These are phyloP conservation scores for Macquaria ambigua DNA, from an alignment of 2,113 vertebrate species.

Conservation along the genomic window DNA sequence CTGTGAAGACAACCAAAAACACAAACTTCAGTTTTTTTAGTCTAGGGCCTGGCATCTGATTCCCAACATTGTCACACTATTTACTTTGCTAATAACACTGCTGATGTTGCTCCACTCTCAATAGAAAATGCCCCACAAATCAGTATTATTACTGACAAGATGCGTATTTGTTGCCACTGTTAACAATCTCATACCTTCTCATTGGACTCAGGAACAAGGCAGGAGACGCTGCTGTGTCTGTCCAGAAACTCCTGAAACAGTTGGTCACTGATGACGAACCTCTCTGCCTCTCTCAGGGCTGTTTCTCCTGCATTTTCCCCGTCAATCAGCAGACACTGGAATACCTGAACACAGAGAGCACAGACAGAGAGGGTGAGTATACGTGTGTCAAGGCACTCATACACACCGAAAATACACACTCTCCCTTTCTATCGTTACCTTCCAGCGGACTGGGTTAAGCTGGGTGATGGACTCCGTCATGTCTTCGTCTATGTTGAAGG, in stretches of 20 bases:
- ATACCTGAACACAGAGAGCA: slow-evolving; percentile 85
- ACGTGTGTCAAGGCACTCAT: too few relatives aligned
- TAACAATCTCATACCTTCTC: slow-evolving; percentile 87
- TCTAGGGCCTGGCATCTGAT: background rate
- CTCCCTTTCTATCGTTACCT: slow-evolving; percentile 79
- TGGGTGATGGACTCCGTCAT: slow-evolving; percentile 87
- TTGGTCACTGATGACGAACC: slow-evolving; percentile 88
- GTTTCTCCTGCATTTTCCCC: slow-evolving; percentile 92
- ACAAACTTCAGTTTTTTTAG: background rate
- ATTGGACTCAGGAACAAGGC: slow-evolving; percentile 94
- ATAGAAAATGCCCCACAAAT: background rate
- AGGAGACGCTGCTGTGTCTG: slow-evolving; percentile 87
- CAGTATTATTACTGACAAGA: background rate
- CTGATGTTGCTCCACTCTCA: background rate
- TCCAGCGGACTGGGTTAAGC: slow-evolving; percentile 94
- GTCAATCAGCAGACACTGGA: slow-evolving; percentile 94
- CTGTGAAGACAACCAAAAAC: slow-evolving; percentile 79
- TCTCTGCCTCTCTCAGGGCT: slow-evolving; percentile 90
- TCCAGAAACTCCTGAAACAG: slow-evolving; percentile 91
- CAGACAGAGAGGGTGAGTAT: background rate
- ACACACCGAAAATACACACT: background rate
- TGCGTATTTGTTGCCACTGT: background rate
- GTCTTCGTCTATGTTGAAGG: slow-evolving; percentile 92
- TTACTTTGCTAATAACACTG: background rate
- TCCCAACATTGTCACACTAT: background rate